These are phyloP conservation scores for Melanotaenia parkinsoni DNA, from an alignment of 2,797 vertebrate genomes.

Conservation along the genomic window DNA sequence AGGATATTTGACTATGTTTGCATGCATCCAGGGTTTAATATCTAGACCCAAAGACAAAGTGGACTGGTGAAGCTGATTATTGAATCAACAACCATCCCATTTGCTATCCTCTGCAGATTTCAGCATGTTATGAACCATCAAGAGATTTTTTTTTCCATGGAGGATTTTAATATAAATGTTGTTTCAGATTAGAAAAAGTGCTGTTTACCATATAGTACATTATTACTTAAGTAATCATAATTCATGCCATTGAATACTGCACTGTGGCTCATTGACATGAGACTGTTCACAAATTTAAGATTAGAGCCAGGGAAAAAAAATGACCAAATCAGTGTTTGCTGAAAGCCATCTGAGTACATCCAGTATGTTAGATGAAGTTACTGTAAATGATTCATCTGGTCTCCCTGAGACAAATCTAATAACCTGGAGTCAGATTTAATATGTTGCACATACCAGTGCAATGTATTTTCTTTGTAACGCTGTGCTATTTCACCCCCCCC, in stretches of 20 bases:
- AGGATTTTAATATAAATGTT: background rate
- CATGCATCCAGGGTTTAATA: too few relatives aligned
- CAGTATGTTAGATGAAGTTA: constrained; percentile 21
- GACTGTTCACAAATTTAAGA: constrained; percentile 1
- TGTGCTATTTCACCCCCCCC: too few relatives aligned
- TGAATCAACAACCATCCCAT: too few relatives aligned
- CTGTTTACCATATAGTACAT: background rate
- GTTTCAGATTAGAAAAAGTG: background rate
- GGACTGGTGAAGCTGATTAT: too few relatives aligned
- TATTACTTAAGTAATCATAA: background rate
- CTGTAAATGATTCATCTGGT: constrained; percentile 46
- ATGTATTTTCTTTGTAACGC: background rate
- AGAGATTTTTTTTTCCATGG: background rate
- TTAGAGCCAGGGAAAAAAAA: constrained; percentile 3
- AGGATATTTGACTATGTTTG: background rate
- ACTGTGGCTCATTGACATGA: constrained; percentile 2
- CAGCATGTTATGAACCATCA: background rate
- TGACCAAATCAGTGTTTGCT: constrained; percentile 17
- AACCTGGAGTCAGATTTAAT: background rate
- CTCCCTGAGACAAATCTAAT: constrained; percentile 13
- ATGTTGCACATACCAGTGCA: background rate
- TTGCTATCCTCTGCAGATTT: background rate
- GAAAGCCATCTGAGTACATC: background rate
- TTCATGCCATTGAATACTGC: constrained; percentile 7
- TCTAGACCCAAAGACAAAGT: too few relatives aligned